Conservation (phyloP, 2,888 invertebrate genomes). For the Acronicta alni region DNA sequence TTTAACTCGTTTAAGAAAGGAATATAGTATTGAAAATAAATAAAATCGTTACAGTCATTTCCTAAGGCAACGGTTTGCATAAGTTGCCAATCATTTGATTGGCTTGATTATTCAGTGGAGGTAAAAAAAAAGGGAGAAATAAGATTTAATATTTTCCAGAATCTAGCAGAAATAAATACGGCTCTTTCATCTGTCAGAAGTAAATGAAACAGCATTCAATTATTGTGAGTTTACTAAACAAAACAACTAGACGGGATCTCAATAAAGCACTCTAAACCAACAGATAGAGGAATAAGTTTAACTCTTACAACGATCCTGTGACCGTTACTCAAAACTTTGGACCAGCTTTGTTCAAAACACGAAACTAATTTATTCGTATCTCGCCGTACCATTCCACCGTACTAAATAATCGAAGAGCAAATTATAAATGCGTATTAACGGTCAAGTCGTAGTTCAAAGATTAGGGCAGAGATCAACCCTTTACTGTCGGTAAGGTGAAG, state of each 20-base stretch:
- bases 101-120: too few relatives aligned
- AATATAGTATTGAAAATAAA: constrained; percentile 32
- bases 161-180: constrained; percentile 10
- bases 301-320: constrained; percentile 83
- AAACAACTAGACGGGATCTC: constrained; percentile 74
- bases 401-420: constrained; percentile 88
- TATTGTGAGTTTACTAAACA: constrained; percentile 65
- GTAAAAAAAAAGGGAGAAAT: too few relatives aligned
- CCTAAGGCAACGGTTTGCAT: constrained; percentile 20
- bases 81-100: too few relatives aligned
- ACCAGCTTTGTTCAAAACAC: constrained; percentile 87
- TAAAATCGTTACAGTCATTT: constrained; percentile 14
- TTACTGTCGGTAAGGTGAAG: constrained; percentile 78
- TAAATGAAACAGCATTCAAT: constrained; percentile 62
- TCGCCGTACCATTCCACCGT: constrained; percentile 79
- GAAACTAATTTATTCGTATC: constrained; percentile 89
- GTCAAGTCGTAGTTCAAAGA: constrained; percentile 90
- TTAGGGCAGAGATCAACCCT: constrained; percentile 88
- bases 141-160: too few relatives aligned
- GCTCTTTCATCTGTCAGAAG: constrained; percentile 5
- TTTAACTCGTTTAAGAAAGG: constrained; percentile 37
- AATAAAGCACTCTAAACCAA: constrained; percentile 71
- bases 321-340: constrained; percentile 87
- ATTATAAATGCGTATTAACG: constrained; percentile 89
- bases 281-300: constrained; percentile 77